Evolutionary conservation across 1,140 invertebrate species (phyloP).

Genomic region (Medauroidea extradentata): DNA sequence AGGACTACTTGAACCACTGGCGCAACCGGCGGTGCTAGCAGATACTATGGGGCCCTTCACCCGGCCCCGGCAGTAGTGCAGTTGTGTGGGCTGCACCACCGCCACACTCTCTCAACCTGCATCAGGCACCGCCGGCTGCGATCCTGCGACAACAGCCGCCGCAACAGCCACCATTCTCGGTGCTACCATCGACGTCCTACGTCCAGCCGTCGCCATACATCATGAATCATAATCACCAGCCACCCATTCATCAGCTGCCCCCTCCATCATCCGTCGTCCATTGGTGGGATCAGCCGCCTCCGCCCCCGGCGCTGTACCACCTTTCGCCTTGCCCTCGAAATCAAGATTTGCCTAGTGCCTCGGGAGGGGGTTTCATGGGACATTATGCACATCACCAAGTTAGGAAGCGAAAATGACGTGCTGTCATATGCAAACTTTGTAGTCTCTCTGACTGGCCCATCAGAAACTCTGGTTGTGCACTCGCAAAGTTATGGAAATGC

Average conservation of each 20-base stretch:
- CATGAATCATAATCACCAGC: constrained; percentile 1
- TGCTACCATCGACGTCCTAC: constrained; percentile 8
- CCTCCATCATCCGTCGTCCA: constrained; percentile 8
- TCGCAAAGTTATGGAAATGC: too few relatives aligned
- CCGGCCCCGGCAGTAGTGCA: constrained; percentile 14
- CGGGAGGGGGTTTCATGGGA: background rate
- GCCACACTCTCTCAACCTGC: constrained; percentile 1
- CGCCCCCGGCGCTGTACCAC: constrained; percentile 7
- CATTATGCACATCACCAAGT: constrained; percentile 12
- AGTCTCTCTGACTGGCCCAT: too few relatives aligned
- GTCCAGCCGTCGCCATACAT: constrained; percentile 7
- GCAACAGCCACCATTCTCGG: background rate
- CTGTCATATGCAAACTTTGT: too few relatives aligned
- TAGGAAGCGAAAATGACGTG: constrained; percentile 12
- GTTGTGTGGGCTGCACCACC: constrained; percentile 12
- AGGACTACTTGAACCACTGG: constrained; percentile 70
- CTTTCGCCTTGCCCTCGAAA: background rate
- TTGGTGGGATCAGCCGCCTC: constrained; percentile 11
- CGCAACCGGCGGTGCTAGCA: constrained; percentile 56
- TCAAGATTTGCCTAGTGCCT: constrained; percentile 2
- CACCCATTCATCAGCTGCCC: constrained; percentile 9
- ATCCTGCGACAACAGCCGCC: constrained; percentile 3
- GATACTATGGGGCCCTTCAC: constrained; percentile 27
- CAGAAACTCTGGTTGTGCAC: too few relatives aligned
- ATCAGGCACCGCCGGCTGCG: background rate